Conservation (phyloP, 2,888 invertebrate genomes). For the Periphyllus acericola region DNA sequence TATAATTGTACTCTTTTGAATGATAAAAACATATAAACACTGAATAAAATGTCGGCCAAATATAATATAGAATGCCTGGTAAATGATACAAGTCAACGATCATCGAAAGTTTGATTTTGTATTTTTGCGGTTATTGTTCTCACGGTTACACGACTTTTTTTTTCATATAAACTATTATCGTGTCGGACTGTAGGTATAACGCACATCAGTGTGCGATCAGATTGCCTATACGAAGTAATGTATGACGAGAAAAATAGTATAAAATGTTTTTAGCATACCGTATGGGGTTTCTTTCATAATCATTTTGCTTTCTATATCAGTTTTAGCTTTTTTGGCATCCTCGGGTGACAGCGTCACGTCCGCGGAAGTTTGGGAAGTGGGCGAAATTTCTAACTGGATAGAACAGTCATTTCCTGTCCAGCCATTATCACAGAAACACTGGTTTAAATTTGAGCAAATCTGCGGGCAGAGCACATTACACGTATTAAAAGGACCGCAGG, state of each 20-base stretch:
- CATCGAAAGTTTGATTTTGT: too few species aligned
- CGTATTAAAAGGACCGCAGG: not conserved
- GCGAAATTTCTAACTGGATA: constrained; percentile 74
- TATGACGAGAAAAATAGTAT: constrained; percentile 14
- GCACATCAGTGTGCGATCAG: not conserved
- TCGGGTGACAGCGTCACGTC: constrained; percentile 68
- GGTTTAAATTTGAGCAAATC: constrained; percentile 92
- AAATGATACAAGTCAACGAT: too few species aligned
- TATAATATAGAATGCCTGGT: not conserved
- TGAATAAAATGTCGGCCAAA: not conserved
- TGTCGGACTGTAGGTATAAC: not conserved
- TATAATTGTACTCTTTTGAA: not conserved
- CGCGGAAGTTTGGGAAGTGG: constrained; percentile 72
- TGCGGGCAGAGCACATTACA: constrained; percentile 67
- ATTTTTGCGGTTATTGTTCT: not conserved
- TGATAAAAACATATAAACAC: not conserved
- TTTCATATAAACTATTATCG: not conserved
- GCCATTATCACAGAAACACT: constrained; percentile 89
- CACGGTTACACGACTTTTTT: not conserved
- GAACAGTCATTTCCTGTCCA: constrained; percentile 92
- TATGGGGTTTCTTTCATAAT: constrained; percentile 92
- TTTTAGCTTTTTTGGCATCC: constrained; percentile 65
- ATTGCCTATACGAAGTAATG: not conserved
- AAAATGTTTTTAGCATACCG: constrained; percentile 75
- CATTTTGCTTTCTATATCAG: constrained; percentile 73